phyloP scores from a whole-genome alignment of 37 sponge, comb jelly and placozoan genomes.

The Corticium candelabrum region DNA sequence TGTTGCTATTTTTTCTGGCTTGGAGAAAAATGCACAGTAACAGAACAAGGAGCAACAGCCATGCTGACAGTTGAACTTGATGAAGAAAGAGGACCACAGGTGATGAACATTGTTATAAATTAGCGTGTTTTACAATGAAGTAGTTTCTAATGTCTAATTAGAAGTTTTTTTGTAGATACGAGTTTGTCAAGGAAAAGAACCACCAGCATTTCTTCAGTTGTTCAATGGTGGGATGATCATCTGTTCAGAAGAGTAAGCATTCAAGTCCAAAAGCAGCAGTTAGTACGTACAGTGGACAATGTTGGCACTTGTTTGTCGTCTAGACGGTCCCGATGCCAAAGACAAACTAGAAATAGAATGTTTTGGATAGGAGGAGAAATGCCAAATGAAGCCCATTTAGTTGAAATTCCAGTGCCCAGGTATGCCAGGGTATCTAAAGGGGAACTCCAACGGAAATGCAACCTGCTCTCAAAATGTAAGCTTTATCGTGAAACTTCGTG shows the following conservation, averaged over 20 bases:
- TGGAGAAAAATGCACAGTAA: slow-evolving; percentile 64
- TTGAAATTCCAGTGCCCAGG: neutral
- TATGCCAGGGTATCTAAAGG: no score
- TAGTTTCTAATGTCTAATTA: no score
- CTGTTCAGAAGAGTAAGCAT: neutral
- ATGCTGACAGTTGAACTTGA: slow-evolving; percentile 83
- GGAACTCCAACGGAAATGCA: no score
- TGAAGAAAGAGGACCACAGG: slow-evolving; percentile 83
- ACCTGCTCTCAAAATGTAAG: no score
- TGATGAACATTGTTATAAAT: no score
- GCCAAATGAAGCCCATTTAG: slow-evolving; percentile 7
- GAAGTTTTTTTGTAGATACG: neutral
- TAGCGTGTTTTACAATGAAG: no score
- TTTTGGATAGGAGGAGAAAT: slow-evolving; percentile 11
- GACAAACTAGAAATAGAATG: neutral
- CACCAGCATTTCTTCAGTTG: slow-evolving; percentile 26
- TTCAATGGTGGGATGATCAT: neutral
- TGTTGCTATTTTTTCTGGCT: slow-evolving; percentile 68
- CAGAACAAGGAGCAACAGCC: slow-evolving; percentile 93
- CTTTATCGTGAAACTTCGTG: no score
- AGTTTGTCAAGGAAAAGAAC: slow-evolving; percentile 21
- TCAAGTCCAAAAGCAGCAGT: no score
- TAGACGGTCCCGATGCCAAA: neutral
- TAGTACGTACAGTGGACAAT: neutral
- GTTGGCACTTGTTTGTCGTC: neutral